These are phyloP conservation scores for Zeugodacus cucurbitae DNA, from an alignment of 1,140 invertebrate genomes.

Conservation along the genomic window DNA sequence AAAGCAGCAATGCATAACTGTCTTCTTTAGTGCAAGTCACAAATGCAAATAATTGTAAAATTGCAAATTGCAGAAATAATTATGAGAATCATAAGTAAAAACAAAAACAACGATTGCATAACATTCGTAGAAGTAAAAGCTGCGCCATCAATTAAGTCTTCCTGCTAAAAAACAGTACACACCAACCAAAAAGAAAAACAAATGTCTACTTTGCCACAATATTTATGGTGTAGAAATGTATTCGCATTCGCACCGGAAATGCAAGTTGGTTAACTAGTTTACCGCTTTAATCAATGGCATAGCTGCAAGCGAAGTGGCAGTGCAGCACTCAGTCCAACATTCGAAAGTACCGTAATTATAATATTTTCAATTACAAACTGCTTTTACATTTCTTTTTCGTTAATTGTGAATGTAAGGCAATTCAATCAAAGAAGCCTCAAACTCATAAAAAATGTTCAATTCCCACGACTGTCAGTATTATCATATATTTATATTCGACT, in stretches of 20 bases:
- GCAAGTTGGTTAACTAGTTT: slow-evolving; percentile 2
- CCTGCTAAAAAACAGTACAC: too few relatives aligned
- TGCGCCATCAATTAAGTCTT: neutral
- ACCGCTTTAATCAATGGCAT: neutral
- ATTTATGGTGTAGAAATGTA: neutral
- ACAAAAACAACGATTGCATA: neutral
- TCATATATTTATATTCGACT: too few relatives aligned
- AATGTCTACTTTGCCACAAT: neutral
- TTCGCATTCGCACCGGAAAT: neutral
- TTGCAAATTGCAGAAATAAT: neutral
- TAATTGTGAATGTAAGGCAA: too few relatives aligned
- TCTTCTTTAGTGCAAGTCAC: neutral
- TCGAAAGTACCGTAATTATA: neutral
- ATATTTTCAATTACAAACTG: neutral
- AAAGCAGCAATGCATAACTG: neutral
- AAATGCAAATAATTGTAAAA: neutral
- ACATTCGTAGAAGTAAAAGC: neutral
- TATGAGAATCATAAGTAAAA: neutral
- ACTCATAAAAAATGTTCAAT: too few relatives aligned
- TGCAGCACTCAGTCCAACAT: neutral
- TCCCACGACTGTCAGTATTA: too few relatives aligned
- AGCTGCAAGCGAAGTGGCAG: neutral
- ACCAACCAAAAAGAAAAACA: too few relatives aligned
- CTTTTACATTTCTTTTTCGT: too few relatives aligned
- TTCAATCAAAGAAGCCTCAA: too few relatives aligned